Percentiles rank a stretch among this genome's conserved stretches.
Evolutionary conservation across 2,888 invertebrate genomes (phyloP).

Genomic region (Aspidiotus rigidus): DNA sequence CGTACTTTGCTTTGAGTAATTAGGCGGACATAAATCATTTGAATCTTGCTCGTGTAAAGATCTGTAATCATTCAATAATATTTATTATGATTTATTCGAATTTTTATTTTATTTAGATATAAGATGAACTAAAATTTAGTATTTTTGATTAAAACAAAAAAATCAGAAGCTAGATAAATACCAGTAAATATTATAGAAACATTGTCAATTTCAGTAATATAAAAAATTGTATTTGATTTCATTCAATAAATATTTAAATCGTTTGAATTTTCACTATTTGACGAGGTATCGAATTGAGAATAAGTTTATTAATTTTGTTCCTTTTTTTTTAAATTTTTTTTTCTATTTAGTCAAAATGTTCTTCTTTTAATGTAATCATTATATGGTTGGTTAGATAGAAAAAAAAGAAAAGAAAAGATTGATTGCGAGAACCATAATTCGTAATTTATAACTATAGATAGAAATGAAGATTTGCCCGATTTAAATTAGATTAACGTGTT

Average conservation of each 20-base stretch:
- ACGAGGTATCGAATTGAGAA: not conserved
- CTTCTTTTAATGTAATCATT: too few species aligned
- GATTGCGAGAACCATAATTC: too few species aligned
- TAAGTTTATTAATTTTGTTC: not conserved
- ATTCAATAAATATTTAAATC: not conserved
- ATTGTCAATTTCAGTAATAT: not conserved
- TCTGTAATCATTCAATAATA: not conserved
- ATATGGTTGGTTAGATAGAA: too few species aligned
- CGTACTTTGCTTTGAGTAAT: conserved; percentile 20
- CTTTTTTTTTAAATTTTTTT: not conserved
- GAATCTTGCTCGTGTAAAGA: conserved; percentile 10
- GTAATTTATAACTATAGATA: too few species aligned
- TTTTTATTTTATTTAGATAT: too few species aligned
- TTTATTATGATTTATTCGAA: too few species aligned
- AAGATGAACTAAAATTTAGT: too few species aligned
- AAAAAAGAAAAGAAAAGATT: too few species aligned
- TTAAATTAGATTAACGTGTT: too few species aligned
- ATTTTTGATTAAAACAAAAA: too few species aligned
- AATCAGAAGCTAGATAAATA: too few species aligned
- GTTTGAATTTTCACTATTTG: not conserved
- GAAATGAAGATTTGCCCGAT: too few species aligned
- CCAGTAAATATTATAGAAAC: not conserved
- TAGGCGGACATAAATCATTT: not conserved
- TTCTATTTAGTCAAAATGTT: not conserved
- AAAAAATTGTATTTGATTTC: not conserved